Evolutionary conservation across 2,797 vertebrate genomes (phyloP).

Genomic region (Tokudaia muenninki): DNA sequence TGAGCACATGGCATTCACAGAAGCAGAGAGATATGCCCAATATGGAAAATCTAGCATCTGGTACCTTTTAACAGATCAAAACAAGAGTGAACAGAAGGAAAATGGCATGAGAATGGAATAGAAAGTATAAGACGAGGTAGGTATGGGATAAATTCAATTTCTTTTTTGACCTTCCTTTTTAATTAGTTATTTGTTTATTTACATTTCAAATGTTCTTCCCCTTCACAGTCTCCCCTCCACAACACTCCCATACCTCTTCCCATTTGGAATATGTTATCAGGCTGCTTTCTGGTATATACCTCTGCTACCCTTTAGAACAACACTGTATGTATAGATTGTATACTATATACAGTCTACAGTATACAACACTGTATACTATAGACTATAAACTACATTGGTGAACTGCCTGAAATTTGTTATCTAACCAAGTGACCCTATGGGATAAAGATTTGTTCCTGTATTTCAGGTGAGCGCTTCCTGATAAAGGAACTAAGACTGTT

Average conservation of each 20-base stretch:
- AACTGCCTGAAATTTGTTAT: neutral
- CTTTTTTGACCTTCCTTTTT: neutral
- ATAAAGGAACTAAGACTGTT: neutral
- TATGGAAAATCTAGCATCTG: neutral
- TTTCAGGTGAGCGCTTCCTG: neutral
- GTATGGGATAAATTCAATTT: neutral
- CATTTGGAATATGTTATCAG: neutral
- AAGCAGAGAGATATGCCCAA: neutral
- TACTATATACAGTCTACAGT: neutral
- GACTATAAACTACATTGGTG: accelerated
- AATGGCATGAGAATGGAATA: neutral
- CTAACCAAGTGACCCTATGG: neutral
- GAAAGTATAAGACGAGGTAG: neutral
- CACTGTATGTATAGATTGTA: accelerated
- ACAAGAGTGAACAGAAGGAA: neutral
- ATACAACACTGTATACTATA: neutral
- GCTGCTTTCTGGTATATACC: neutral
- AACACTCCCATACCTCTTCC: neutral
- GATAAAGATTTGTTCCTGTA: neutral
- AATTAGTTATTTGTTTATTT: neutral
- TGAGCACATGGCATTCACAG: neutral
- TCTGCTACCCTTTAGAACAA: neutral
- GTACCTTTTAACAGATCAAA: neutral
- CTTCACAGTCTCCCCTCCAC: neutral
- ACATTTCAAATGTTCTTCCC: neutral